A percentile compares a stretch with the other conserved stretches of the same genome.
Evolutionary conservation across 2,113 vertebrate species (phyloP).

Genomic region (Ciconia maguari): DNA sequence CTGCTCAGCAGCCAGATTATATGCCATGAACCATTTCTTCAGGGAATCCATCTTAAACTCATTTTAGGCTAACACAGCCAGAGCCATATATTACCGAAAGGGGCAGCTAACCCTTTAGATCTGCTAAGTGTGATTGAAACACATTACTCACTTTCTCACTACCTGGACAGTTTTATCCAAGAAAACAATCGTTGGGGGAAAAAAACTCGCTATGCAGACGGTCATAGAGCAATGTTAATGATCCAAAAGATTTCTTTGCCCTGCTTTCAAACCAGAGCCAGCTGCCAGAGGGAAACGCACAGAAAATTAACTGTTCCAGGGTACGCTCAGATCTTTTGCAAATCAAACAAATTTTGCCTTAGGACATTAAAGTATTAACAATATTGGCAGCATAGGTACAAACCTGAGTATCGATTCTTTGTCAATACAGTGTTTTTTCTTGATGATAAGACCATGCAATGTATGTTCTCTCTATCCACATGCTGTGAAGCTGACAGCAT

Average conservation of each 20-base stretch:
- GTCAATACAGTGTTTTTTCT: not conserved
- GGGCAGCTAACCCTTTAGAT: constrained; percentile 14
- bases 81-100: not conserved
- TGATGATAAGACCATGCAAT: not conserved
- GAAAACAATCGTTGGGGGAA: not conserved
- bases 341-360: not conserved
- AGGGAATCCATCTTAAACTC: constrained; percentile 46
- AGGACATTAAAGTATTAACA: not conserved
- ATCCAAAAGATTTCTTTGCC: not conserved
- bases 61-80: constrained; percentile 27
- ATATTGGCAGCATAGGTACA: not conserved
- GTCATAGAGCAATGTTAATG: not conserved
- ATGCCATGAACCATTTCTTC: not conserved
- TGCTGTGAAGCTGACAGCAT: not conserved
- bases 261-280: not conserved
- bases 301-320: not conserved
- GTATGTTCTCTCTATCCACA: not conserved
- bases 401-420: not conserved
- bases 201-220: not conserved
- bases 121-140: constrained; percentile 33
- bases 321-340: not conserved
- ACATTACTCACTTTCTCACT: constrained; percentile 25
- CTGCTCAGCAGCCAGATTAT: not conserved
- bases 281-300: not conserved
- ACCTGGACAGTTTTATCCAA: not conserved